These are phyloP conservation scores for Linurgus olivaceus DNA, from an alignment of 2,797 vertebrate species.

Conservation along the genomic window DNA sequence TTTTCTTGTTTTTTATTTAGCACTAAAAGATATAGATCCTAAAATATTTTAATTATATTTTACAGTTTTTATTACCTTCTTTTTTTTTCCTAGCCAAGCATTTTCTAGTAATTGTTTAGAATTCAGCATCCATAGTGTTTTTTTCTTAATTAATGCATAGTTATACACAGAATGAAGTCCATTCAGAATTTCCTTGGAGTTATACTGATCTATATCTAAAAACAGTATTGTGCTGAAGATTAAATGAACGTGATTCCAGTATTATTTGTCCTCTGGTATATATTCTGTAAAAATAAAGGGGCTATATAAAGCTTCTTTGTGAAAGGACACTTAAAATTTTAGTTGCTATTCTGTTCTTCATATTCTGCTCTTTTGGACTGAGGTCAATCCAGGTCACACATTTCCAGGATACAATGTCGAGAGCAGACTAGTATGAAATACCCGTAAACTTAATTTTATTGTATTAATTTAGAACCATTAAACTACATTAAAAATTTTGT, in stretches of 20 bases:
- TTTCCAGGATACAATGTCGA: background rate
- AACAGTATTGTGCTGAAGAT: background rate
- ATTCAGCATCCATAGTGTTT: background rate
- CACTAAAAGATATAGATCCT: slow-evolving; percentile 8
- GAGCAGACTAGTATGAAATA: background rate
- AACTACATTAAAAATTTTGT: background rate
- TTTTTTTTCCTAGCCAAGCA: slow-evolving; percentile 14
- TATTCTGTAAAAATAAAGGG: background rate
- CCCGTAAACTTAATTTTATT: background rate
- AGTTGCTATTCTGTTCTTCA: background rate
- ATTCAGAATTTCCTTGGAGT: background rate
- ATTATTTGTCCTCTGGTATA: slow-evolving; percentile 6
- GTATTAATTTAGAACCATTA: background rate
- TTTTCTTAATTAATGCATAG: background rate
- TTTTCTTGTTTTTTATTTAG: slow-evolving; percentile 38
- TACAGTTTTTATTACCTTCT: background rate
- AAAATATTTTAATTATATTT: slow-evolving; percentile 46
- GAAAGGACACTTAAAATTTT: background rate
- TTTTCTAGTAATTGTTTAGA: slow-evolving; percentile 26
- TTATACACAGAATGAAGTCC: background rate
- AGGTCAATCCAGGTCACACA: background rate
- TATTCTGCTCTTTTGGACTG: background rate
- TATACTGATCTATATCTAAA: background rate
- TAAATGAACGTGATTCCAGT: slow-evolving; percentile 3
- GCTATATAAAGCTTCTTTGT: background rate